Evolutionary conservation across 2,888 invertebrate genomes (phyloP).

Genomic region (Zonitis immaculata): DNA sequence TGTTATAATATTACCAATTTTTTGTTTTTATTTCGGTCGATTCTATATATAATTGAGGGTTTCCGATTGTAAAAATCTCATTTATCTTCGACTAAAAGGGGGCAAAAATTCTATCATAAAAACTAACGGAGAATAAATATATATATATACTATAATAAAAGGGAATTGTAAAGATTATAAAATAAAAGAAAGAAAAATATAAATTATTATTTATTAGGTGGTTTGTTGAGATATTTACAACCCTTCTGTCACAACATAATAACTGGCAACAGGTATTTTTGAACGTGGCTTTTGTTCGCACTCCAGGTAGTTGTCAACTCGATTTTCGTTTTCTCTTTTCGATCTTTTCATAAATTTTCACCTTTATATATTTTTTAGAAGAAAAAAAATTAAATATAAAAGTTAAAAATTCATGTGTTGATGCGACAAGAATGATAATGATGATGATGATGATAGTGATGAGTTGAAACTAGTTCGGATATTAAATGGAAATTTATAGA

Average conservation of each 20-base stretch:
- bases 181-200: too few species aligned
- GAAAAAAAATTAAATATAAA: background rate
- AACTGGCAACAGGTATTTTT: background rate
- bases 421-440: background rate
- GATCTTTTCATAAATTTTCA: background rate
- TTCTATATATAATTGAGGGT: background rate
- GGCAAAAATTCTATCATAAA: background rate
- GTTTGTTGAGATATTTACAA: constrained; percentile 11
- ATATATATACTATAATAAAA: background rate
- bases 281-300: background rate
- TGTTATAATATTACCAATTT: background rate
- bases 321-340: background rate
- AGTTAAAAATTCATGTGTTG: background rate
- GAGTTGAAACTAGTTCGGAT: background rate
- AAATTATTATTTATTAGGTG: constrained; percentile 2
- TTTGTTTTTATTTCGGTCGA: background rate
- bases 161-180: background rate
- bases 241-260: constrained; percentile 20
- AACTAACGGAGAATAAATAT: too few species aligned
- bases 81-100: background rate
- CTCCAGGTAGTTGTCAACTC: constrained; percentile 2
- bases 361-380: background rate
- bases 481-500: background rate
- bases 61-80: constrained; percentile 1
- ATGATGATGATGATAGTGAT: background rate